Conservation (phyloP, 2,797 vertebrate species). For the Malurus splendens region DNA sequence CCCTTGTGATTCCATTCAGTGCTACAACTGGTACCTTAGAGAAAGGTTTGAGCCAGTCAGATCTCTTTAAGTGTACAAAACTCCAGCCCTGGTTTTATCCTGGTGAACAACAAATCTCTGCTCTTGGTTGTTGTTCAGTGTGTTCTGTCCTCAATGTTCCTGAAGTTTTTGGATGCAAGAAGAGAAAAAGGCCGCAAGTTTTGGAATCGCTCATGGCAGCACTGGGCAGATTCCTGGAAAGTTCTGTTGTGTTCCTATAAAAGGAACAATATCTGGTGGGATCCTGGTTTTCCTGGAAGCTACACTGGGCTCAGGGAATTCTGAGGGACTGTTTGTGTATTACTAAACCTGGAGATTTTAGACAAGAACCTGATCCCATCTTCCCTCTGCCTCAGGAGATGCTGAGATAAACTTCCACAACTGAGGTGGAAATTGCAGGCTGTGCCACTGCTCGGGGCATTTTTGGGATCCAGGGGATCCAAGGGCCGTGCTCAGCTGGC, state of each 20-base stretch:
- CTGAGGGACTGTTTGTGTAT: not conserved
- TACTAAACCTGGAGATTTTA: accelerated
- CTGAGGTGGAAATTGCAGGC: not conserved
- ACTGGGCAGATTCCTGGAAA: not conserved
- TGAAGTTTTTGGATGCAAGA: not conserved
- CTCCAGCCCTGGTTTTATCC: not conserved
- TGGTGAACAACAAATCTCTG: not conserved
- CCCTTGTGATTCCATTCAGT: not conserved
- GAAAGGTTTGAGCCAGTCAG: not conserved
- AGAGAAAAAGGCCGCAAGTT: not conserved
- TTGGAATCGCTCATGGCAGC: not conserved
- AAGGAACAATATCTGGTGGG: accelerated
- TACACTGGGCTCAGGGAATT: not conserved
- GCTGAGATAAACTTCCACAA: not conserved
- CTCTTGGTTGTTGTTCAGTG: not conserved
- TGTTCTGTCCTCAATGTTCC: not conserved
- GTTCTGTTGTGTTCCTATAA: accelerated
- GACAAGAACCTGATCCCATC: not conserved
- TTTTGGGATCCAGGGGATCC: not conserved
- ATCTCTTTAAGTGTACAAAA: not conserved
- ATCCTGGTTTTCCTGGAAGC: not conserved
- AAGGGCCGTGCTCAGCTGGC: not conserved
- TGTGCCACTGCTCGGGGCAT: not conserved
- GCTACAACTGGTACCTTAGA: not conserved
- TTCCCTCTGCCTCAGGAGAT: not conserved